Evolutionary conservation across 2,888 invertebrate species (phyloP).

Genomic region (Agrilus biguttatus): DNA sequence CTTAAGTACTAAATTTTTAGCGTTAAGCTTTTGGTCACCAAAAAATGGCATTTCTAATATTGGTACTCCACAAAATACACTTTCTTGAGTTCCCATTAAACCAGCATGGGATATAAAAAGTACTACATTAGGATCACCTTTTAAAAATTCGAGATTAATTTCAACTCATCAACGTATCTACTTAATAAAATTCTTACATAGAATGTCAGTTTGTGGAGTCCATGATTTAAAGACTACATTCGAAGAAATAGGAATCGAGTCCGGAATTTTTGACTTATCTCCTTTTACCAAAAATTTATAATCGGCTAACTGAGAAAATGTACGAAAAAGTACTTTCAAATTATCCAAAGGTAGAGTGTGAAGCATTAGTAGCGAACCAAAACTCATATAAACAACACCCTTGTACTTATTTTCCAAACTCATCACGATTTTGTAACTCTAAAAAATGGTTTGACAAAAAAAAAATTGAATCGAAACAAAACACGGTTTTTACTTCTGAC

Average conservation of each 20-base stretch:
- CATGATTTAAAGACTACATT: slow-evolving; percentile 6
- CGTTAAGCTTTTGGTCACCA: slow-evolving; percentile 28
- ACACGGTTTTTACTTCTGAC: slow-evolving; percentile 4
- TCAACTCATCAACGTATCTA: neutral
- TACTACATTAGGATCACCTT: slow-evolving; percentile 43
- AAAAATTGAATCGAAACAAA: too few species aligned
- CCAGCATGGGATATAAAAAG: slow-evolving; percentile 50
- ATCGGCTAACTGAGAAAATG: slow-evolving; percentile 16
- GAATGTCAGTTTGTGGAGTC: slow-evolving; percentile 7
- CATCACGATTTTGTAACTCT: slow-evolving; percentile 30
- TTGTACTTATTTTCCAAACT: slow-evolving; percentile 16
- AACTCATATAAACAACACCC: slow-evolving; percentile 24
- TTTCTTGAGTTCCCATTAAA: slow-evolving; percentile 43
- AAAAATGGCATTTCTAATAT: slow-evolving; percentile 39
- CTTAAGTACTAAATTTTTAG: slow-evolving; percentile 13
- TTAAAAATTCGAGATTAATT: neutral
- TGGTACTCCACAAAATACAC: slow-evolving; percentile 40
- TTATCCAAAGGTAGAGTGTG: slow-evolving; percentile 7
- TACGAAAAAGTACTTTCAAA: slow-evolving; percentile 10
- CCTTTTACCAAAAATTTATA: slow-evolving; percentile 19
- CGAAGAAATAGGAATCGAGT: slow-evolving; percentile 21
- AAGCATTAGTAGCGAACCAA: slow-evolving; percentile 15
- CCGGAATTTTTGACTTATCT: slow-evolving; percentile 16
- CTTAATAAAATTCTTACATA: slow-evolving; percentile 21
- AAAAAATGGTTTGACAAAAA: neutral